Base-by-base conservation (phyloP, 2,113 vertebrate species). In the Myxocyprinus asiaticus region DNA sequence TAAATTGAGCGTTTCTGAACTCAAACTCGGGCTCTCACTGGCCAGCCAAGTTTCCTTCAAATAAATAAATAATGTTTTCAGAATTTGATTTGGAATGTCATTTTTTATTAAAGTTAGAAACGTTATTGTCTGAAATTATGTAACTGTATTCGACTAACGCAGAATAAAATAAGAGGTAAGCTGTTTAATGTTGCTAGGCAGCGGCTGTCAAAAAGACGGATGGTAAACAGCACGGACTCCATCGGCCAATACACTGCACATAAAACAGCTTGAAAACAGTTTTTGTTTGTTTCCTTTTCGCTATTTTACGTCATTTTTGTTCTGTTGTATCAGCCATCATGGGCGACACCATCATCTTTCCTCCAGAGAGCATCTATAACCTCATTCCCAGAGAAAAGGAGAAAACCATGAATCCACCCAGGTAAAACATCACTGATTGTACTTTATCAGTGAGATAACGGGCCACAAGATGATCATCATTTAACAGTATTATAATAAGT, bases 351-450 rank as follows among this genome's bases (percentile, higher is more conserved):
- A 9, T 77, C 5, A 33, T 33, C 22, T 33, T 86, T 17, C 89
- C 83, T 15, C 73, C 59, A 14, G 92, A 95, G 80, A 93, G 84
- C 70, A 82, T 94, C 73, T 92, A 91, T 85, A 94, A 91, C 33
- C 88, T 92, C 14, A 86, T 95, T 64, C 90, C 94, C 9, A 88
- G 9, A 59, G 89, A 90, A 47, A 84, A 91, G 58, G 78, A 88
- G 68, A 86, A 85, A 56, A 4, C 72, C 1, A 12, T 80, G 67
- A 94, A 87, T 77, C 79, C 86, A 1, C 89, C 88, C 12, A 94
- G 95, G 96, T 97, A 93, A 11, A 11, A 56, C 50, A 9, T 8
- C 22, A 9, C 10, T 9, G 47, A 48, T 48, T 9, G 6, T 2
- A 48, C 47, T 48, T 48, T 48, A 48, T 48, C 3, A 33, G 22